A percentile compares a stretch with the other conserved stretches of the same genome.
Evolutionary conservation across 2,797 vertebrate species (phyloP).

Genomic region (Gephyroberyx darwinii): DNA sequence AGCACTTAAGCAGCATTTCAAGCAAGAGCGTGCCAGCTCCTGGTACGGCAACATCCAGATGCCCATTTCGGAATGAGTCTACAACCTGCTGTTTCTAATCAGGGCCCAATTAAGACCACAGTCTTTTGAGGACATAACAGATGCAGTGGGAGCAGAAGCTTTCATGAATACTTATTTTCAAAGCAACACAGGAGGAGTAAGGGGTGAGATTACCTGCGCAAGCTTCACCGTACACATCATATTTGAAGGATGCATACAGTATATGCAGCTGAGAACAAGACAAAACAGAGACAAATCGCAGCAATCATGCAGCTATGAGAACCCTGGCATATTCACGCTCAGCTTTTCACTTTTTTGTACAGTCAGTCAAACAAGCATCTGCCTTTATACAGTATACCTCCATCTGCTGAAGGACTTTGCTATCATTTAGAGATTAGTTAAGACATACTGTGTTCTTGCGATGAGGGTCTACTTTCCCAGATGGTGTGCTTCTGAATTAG

Average conservation of each 20-base stretch:
- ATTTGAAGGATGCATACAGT: slow-evolving; percentile 11
- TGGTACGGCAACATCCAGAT: slow-evolving; percentile 38
- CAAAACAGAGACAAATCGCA: slow-evolving; percentile 6
- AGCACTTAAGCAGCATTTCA: slow-evolving; percentile 46
- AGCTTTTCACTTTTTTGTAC: slow-evolving; percentile 19
- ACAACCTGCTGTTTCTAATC: slow-evolving; percentile 70
- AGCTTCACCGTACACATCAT: slow-evolving; percentile 9
- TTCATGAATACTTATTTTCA: slow-evolving; percentile 30
- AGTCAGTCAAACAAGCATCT: background rate
- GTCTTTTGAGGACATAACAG: slow-evolving; percentile 47
- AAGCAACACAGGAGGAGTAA: slow-evolving; percentile 24
- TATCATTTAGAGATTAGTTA: slow-evolving; percentile 11
- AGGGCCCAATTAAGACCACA: slow-evolving; percentile 52
- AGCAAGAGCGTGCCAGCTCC: slow-evolving; percentile 19
- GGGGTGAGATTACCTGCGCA: slow-evolving; percentile 9
- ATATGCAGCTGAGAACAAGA: background rate
- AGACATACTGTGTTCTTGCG: slow-evolving; percentile 12
- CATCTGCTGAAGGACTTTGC: slow-evolving; percentile 10
- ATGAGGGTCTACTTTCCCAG: slow-evolving; percentile 57
- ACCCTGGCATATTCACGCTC: slow-evolving; percentile 18
- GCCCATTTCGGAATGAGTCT: slow-evolving; percentile 47
- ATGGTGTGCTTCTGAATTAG: slow-evolving; percentile 58
- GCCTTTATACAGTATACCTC: background rate
- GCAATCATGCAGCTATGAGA: slow-evolving; percentile 24
- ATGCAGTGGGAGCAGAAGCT: slow-evolving; percentile 27